These are phyloP conservation scores for Sorex maritimensis DNA, from an alignment of 2,797 vertebrate species.

Conservation along the genomic window DNA sequence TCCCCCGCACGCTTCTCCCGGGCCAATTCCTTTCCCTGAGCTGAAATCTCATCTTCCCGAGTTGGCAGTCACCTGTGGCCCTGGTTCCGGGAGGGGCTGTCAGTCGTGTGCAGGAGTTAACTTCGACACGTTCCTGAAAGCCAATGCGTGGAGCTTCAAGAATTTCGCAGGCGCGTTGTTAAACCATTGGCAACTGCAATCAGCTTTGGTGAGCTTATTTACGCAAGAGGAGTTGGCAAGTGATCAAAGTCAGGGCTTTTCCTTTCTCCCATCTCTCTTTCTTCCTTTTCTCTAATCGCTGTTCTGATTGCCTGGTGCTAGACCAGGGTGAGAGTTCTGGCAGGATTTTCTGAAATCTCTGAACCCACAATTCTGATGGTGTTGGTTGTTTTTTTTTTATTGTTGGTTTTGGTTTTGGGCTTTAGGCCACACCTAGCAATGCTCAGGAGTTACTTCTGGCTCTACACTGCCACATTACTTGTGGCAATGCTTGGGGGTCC, in stretches of 20 bases:
- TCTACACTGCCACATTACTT: too few species aligned
- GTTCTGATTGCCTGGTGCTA: background rate
- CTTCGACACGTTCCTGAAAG: background rate
- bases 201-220: background rate
- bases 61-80: background rate
- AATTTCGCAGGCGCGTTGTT: background rate
- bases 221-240: background rate
- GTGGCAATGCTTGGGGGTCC: too few species aligned
- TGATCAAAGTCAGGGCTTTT: background rate
- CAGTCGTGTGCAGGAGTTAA: background rate
- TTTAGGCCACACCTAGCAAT: too few species aligned
- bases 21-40: constrained; percentile 5
- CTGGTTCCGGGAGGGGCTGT: background rate
- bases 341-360: background rate
- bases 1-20: background rate
- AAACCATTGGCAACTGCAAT: constrained; percentile 41
- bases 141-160: background rate
- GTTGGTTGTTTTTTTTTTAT: too few species aligned
- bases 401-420: too few species aligned
- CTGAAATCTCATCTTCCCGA: constrained; percentile 35
- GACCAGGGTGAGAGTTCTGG: background rate
- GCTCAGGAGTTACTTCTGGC: too few species aligned
- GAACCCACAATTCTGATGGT: too few species aligned
- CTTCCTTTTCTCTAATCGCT: background rate
- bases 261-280: background rate